Evolutionary conservation across 2,797 vertebrate genomes (phyloP).

Genomic region (Remorina albescens): DNA sequence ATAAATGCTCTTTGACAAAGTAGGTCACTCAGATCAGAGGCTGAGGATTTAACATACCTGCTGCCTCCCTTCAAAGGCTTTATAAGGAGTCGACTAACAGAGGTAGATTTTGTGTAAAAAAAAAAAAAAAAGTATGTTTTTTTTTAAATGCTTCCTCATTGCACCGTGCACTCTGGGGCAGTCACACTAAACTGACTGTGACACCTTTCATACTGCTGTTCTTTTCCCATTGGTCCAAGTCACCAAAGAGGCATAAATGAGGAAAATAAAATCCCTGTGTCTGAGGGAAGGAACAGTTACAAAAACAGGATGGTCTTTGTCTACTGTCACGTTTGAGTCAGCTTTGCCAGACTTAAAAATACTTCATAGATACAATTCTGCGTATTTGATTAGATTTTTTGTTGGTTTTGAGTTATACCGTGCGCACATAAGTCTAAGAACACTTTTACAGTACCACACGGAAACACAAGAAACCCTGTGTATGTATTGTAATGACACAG

Average conservation of each 20-base stretch:
- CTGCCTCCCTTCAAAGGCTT: background rate
- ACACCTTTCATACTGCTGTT: background rate
- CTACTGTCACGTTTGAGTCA: background rate
- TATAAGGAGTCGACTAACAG: background rate
- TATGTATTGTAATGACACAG: slow-evolving; percentile 77
- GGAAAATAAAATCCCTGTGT: background rate
- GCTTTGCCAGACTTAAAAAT: background rate
- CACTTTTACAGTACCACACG: no score
- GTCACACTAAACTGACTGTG: no score
- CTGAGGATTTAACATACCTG: background rate
- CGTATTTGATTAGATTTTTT: background rate
- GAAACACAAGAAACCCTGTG: background rate
- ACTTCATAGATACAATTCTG: background rate
- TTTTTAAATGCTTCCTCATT: background rate
- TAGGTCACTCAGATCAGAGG: background rate
- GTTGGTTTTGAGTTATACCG: no score
- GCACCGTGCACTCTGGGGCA: background rate
- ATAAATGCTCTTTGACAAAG: background rate
- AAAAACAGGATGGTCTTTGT: background rate
- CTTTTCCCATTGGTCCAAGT: background rate
- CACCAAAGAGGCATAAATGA: background rate
- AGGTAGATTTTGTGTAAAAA: background rate
- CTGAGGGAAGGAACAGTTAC: background rate
- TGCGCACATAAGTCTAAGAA: slow-evolving; percentile 1
- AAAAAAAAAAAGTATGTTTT: background rate